Evolutionary conservation across 2,888 invertebrate genomes (phyloP).

Genomic region (Ceratothoa steindachneri): DNA sequence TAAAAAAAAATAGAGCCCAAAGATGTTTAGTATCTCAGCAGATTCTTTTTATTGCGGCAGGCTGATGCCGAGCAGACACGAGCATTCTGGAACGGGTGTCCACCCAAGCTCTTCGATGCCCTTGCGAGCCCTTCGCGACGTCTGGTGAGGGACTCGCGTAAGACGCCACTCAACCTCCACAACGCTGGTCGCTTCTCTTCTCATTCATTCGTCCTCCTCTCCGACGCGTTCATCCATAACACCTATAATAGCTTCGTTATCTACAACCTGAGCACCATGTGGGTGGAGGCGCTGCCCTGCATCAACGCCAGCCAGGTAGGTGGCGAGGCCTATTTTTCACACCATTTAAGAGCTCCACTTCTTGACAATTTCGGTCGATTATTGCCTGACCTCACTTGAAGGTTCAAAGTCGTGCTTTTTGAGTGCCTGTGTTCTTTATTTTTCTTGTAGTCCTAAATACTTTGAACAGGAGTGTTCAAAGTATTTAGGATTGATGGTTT

Average conservation of each 20-base stretch:
- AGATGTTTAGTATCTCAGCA: too few relatives aligned
- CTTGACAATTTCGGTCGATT: too few relatives aligned
- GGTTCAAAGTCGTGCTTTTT: too few relatives aligned
- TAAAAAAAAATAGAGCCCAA: too few relatives aligned
- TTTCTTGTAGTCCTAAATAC: too few relatives aligned
- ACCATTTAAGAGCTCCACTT: neutral
- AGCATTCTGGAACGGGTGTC: conserved; percentile 28
- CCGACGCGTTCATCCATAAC: conserved; percentile 73
- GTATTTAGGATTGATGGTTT: too few relatives aligned
- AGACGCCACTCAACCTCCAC: conserved; percentile 64
- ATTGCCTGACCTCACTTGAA: too few relatives aligned
- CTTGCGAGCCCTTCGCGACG: conserved; percentile 65
- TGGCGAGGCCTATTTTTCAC: too few relatives aligned
- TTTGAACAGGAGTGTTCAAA: too few relatives aligned
- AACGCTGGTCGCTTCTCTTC: conserved; percentile 70
- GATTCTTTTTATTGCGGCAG: too few relatives aligned
- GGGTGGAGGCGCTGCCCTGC: conserved; percentile 72
- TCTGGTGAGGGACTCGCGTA: conserved; percentile 72
- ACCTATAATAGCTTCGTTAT: conserved; percentile 62
- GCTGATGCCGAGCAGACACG: conserved; percentile 31
- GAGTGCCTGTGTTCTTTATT: too few relatives aligned
- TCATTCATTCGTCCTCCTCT: conserved; percentile 76
- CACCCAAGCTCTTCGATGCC: conserved; percentile 55
- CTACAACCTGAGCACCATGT: conserved; percentile 55
- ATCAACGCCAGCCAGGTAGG: conserved; percentile 60